Evolutionary conservation across 1,140 invertebrate genomes (phyloP), one percentile per base, ranked within the genome.

Genomic region (Micrasema minimum): DNA sequence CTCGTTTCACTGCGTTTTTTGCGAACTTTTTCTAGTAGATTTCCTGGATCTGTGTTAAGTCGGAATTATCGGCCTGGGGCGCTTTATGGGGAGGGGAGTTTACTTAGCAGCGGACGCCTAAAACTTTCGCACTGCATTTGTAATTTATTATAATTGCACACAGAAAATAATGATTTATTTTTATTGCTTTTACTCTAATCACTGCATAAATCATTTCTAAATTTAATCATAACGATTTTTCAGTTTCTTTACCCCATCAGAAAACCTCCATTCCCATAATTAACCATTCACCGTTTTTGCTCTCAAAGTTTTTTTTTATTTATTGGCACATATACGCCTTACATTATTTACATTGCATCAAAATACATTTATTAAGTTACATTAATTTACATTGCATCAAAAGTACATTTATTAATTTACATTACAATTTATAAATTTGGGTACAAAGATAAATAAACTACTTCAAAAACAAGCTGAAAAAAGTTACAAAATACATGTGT

Each of bases 121-220:
- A 62, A 74, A 74, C 53, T 74, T 74, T 73, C 41, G 45, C 65
- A 31, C 62, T 65, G 55, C 57, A 69, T 41, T 57, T 37, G 48
- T 74, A 68, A 74, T 74, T 74, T 74, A 73, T 73, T 66, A 66
- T 74, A 69, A 71, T 74, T 71, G 69, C 69, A 18, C 67, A 38
- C 66, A 35, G 65, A 57, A 50, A 45, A 45, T 23, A 41, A 65
- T 74, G 72, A 74, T 74, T 74, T 71, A 74, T 71, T 35, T n/a
- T 35, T 11, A 46, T 59, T 53, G 66, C 62, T 68, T 66, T 66
- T 38, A 37, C 16, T 37, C 35, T 57, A 57, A 57, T 50, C 55
- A 53, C 23, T 14, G 18, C 37, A 46, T 68, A 57, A 68, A 68
- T 68, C 66, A 57, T 53, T 57, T 22, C 11, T 38, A 5, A 38